Evolutionary conservation across 2,888 invertebrate genomes (phyloP), one percentile per base, ranked within the genome.

Genomic region (Melieria crassipennis): DNA sequence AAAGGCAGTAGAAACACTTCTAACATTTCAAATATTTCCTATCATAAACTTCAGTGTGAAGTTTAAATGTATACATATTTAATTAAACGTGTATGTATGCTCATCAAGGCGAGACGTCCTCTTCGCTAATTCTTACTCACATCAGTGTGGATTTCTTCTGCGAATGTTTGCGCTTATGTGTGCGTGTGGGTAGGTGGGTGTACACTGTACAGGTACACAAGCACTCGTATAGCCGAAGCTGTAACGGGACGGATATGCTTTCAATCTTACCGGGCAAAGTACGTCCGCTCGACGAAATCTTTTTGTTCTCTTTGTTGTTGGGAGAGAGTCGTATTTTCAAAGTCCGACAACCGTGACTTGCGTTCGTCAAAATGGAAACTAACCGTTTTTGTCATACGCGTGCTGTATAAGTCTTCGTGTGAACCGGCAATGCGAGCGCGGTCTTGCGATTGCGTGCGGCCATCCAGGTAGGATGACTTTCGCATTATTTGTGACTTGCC

Each of bases 291-390:
- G 75, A 83, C 77, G 80, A 83, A 82, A 66, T 85, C 82, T 69
- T 75, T 78, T 76, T 83, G 85, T 46, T 82, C 81, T 68, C 75
- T 78, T 77, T 80, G 81, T 77, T 81, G 79, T 77, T 79, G 80
- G 75, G 80, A 76, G 68, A 80, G 75, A 50, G 69, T 72, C 76
- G 79, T 72, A 73, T 79, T 80, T 72, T 86, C 84, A 75, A 82
- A 83, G 56, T 81, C 82, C 70, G 79, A 76, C 67, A 86, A 79
- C 16, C 84, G 84, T 70, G 87, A 86, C 75, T 82, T 82, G 75
- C 82, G 86, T 69, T 84, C 86, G 73, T 83, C 85, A 78, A 86
- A 87, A 79, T 86, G 85, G 73, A 87, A 87, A 81, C 87, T 87
- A 78, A 87, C 87, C 63, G 87, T 87, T 82, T 87, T 87, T 70